These are phyloP conservation scores for Psix sp. DNA, from an alignment of 1,140 invertebrate species.

Conservation along the genomic window DNA sequence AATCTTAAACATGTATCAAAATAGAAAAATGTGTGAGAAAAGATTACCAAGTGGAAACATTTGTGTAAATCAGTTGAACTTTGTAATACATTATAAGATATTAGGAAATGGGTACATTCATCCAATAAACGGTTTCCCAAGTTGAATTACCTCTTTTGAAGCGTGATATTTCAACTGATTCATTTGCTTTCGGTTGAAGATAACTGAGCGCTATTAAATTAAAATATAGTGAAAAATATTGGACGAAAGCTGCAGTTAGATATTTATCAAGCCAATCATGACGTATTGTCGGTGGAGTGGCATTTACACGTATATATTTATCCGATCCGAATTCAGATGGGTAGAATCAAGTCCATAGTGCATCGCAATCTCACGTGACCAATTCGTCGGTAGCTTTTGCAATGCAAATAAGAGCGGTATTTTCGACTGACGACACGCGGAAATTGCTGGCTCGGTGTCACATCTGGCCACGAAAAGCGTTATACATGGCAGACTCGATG, in stretches of 20 bases:
- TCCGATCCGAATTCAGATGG: conserved; percentile 61
- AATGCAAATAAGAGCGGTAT: conserved; percentile 68
- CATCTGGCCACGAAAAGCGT: conserved; percentile 42
- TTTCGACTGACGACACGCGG: conserved; percentile 47
- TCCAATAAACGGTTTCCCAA: too few species aligned
- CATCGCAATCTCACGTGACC: conserved; percentile 47
- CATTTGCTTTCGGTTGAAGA: too few species aligned
- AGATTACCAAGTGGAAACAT: too few species aligned
- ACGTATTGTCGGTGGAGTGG: conserved; percentile 22
- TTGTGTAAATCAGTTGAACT: too few species aligned
- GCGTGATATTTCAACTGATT: too few species aligned
- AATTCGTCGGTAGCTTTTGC: conserved; percentile 64
- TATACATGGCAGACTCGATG: conserved; percentile 51
- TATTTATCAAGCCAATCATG: conserved; percentile 34
- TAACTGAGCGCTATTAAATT: too few species aligned
- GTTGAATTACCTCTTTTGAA: too few species aligned
- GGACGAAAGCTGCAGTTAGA: background rate
- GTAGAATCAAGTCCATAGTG: conserved; percentile 35
- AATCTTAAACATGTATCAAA: too few species aligned
- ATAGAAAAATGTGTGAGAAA: too few species aligned
- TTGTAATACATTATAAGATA: too few species aligned
- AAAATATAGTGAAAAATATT: too few species aligned
- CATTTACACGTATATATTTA: conserved; percentile 45
- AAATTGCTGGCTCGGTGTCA: conserved; percentile 57
- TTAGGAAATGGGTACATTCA: too few species aligned